Conservation (phyloP, 2,113 vertebrate genomes). For the Ophiodon elongatus region DNA sequence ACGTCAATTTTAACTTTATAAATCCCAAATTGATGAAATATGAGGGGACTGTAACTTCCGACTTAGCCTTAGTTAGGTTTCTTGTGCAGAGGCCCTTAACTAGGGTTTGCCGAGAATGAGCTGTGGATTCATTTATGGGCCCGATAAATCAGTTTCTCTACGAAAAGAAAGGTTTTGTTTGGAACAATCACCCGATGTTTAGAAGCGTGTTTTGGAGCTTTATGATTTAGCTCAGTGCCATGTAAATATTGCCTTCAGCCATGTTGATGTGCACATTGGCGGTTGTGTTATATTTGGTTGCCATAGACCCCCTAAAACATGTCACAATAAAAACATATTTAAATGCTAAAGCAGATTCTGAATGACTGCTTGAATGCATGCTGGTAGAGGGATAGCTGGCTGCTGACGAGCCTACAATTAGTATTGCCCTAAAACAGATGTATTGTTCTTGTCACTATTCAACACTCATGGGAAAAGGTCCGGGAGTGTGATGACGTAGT, state of each 20-base stretch:
- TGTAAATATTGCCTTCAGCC: neutral
- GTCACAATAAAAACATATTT: neutral
- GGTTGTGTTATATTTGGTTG: neutral
- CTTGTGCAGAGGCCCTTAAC: slow-evolving; percentile 63
- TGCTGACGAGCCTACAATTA: neutral
- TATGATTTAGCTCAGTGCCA: neutral
- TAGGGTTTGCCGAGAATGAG: slow-evolving; percentile 39
- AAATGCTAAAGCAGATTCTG: neutral
- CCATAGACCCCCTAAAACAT: neutral
- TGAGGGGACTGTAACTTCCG: slow-evolving; percentile 62
- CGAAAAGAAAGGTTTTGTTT: slow-evolving; percentile 46
- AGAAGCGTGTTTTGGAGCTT: slow-evolving; percentile 25
- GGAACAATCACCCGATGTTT: slow-evolving; percentile 44
- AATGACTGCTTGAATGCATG: neutral
- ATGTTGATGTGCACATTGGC: neutral
- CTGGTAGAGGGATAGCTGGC: neutral
- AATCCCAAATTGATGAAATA: slow-evolving; percentile 80
- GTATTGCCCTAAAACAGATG: neutral
- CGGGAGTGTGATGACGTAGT: no score
- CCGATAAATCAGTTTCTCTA: slow-evolving; percentile 51
- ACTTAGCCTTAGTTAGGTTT: slow-evolving; percentile 60
- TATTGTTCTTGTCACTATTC: no score
- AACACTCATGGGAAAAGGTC: no score
- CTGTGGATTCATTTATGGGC: slow-evolving; percentile 55
- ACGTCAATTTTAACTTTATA: slow-evolving; percentile 75